Evolutionary conservation across 2,888 invertebrate species (phyloP), one percentile per base, ranked within the genome.

Genomic region (Lasiommata megera): DNA sequence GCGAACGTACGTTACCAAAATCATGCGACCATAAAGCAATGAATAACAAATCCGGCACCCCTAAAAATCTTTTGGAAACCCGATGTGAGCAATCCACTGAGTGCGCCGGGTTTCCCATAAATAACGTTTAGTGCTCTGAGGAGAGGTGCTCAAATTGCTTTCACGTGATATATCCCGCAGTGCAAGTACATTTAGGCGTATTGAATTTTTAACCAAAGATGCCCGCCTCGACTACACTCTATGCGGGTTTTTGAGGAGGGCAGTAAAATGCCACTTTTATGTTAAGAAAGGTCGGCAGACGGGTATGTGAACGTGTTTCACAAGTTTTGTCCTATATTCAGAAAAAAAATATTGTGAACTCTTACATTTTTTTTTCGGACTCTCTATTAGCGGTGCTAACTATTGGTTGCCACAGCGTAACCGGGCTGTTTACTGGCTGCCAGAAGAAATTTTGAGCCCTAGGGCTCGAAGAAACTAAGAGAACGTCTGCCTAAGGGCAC

Each of bases 141-240:
- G 80, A 82, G 82, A 87, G 86, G 88, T 87, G 88, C 79, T 84
- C 84, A 85, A 88, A 87, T 88, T 87, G 87, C 88, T 87, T 87
- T 77, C 82, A 79, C 83, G 85, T 85, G 85, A 88, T 88, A 87
- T 85, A 86, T 85, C 80, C 80, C 70, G 66, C 76, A 76, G 78
- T 71, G 75, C 79, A 77, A 79, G 79, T 83, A 83, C 80, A 76
- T 80, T 83, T 80, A 82, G 77, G 79, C 79, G 80, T 87, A 85
- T 85, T 86, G 83, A 84, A 84, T 84, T 84, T 86, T 86, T 85
- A 84, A 87, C 79, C 78, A 77, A 81, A 82, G 79, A 79, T 76
- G 75, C 61, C 28, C 38, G 5, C 23, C 23, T 29, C 36, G 34
- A 23, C 23, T 44, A 23, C 34, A 17, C 36, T 16, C 54, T 40